phyloP scores from a whole-genome alignment of 2,888 invertebrate genomes.

The Tiphia femorata region DNA sequence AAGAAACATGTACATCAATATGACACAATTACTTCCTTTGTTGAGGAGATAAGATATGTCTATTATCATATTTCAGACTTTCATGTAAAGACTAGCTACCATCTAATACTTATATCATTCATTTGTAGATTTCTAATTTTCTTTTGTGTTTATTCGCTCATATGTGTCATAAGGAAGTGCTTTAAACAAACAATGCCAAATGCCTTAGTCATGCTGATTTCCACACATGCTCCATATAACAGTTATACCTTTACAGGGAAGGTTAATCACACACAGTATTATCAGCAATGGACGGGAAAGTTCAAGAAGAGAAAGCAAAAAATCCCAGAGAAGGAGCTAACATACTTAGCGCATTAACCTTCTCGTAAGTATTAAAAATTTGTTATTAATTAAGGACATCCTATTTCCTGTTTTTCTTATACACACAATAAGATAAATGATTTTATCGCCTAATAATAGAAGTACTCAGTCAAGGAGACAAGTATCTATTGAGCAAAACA shows the following conservation, averaged over 20 bases:
- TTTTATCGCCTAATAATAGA: constrained; percentile 2
- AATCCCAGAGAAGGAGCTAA: constrained; percentile 73
- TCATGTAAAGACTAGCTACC: too few relatives aligned
- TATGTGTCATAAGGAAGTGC: too few relatives aligned
- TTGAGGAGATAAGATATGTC: constrained; percentile 9
- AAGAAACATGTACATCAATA: too few relatives aligned
- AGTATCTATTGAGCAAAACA: background rate
- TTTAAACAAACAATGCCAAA: background rate
- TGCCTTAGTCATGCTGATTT: background rate
- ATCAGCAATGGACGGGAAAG: constrained; percentile 62
- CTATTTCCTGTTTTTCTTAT: background rate
- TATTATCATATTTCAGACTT: constrained; percentile 8
- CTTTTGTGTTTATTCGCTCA: too few relatives aligned
- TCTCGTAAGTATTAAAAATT: constrained; percentile 68
- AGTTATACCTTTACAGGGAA: background rate
- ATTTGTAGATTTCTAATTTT: too few relatives aligned
- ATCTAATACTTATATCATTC: too few relatives aligned
- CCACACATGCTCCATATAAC: constrained; percentile 4
- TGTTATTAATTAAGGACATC: background rate
- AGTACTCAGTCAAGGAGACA: constrained; percentile 7
- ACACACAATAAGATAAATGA: background rate
- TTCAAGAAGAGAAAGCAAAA: constrained; percentile 52
- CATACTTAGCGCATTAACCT: constrained; percentile 71
- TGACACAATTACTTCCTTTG: too few relatives aligned
- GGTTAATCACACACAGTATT: background rate